These are phyloP conservation scores for Diacarnus erythraeanus DNA, from an alignment of 37 sponge, comb jelly and placozoan species.

Conservation along the genomic window DNA sequence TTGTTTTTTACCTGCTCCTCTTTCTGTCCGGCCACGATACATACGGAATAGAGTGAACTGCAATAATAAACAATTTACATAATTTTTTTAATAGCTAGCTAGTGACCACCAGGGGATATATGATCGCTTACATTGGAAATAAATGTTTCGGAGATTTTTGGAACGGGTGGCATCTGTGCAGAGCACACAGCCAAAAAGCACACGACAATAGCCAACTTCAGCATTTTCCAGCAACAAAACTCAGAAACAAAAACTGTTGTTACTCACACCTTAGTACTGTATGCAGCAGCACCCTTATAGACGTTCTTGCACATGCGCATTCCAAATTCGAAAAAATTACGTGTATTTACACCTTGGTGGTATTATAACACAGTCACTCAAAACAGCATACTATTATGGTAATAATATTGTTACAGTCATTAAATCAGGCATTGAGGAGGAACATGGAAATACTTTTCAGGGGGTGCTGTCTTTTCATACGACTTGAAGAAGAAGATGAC, in stretches of 20 bases:
- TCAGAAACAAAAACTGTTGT: too few species aligned
- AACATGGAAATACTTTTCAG: conserved; percentile 9
- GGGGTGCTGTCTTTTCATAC: conserved; percentile 32
- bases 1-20: background rate
- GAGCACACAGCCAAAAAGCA: conserved; percentile 13
- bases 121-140: conserved; percentile 4
- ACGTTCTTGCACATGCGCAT: background rate
- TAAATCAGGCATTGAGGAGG: conserved; percentile 42
- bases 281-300: too few species aligned
- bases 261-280: too few species aligned
- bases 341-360: too few species aligned
- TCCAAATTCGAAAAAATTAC: too few species aligned
- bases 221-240: too few species aligned
- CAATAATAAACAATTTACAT: background rate
- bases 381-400: too few species aligned
- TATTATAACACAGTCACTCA: too few species aligned
- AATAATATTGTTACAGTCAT: too few species aligned
- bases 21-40: background rate
- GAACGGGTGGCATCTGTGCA: conserved; percentile 24
- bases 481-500: conserved; percentile 5
- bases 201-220: conserved; percentile 10
- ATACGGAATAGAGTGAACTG: background rate
- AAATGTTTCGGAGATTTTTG: conserved; percentile 21
- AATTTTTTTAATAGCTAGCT: background rate
- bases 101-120: too few species aligned